These are phyloP conservation scores for Thaleichthys pacificus DNA, from an alignment of 2,797 vertebrate species.

Conservation along the genomic window DNA sequence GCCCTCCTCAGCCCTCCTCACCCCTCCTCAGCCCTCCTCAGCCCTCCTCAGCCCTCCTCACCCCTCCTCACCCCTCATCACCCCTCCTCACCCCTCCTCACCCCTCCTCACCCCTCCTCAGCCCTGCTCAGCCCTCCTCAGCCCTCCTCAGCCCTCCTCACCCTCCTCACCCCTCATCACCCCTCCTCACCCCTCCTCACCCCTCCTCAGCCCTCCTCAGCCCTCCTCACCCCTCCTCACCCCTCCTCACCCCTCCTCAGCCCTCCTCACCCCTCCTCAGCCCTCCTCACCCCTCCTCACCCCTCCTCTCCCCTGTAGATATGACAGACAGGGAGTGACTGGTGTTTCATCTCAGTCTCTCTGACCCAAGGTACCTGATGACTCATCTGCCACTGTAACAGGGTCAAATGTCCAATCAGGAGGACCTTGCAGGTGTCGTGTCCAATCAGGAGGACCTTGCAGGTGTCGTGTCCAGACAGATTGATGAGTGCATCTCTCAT, in stretches of 20 bases:
- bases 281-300: background rate
- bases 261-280: too few relatives aligned
- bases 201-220: background rate
- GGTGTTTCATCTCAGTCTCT: constrained; percentile 39
- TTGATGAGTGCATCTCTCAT: constrained; percentile 53
- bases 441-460: constrained; percentile 70
- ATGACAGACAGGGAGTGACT: constrained; percentile 16
- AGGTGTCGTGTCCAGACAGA: constrained; percentile 56
- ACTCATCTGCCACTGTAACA: constrained; percentile 57
- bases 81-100: background rate
- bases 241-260: too few relatives aligned
- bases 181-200: too few relatives aligned
- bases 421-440: constrained; percentile 66
- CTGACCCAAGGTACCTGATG: constrained; percentile 31
- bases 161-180: background rate
- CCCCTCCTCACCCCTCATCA: background rate
- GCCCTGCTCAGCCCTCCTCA: too few relatives aligned
- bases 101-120: background rate
- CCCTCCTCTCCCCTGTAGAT: background rate
- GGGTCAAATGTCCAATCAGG: constrained; percentile 68
- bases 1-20: background rate
- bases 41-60: background rate
- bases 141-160: background rate
- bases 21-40: background rate
- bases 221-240: background rate